Conservation (phyloP, 1,140 invertebrate genomes). For the Doryteuthis pealeii region DNA sequence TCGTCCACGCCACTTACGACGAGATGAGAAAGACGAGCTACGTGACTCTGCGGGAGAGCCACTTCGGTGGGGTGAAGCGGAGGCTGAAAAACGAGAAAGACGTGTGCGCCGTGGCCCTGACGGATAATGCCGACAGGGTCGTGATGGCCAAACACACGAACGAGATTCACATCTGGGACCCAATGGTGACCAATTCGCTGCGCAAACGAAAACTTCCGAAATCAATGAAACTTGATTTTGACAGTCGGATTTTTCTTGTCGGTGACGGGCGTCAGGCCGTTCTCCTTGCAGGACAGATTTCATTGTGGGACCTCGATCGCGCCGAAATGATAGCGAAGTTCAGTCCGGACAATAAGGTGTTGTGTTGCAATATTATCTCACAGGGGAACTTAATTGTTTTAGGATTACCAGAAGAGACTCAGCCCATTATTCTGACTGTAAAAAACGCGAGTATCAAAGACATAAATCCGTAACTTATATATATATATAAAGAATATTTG, state of each 20-base stretch:
- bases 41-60: conserved; percentile 56
- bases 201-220: conserved; percentile 42
- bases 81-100: conserved; percentile 53
- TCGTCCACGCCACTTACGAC: conserved; percentile 58
- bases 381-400: conserved; percentile 74
- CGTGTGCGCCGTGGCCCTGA: conserved; percentile 51
- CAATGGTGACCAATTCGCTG: conserved; percentile 33
- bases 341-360: conserved; percentile 73
- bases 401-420: conserved; percentile 59
- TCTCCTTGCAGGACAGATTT: conserved; percentile 55
- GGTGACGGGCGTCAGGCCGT: conserved; percentile 47
- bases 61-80: conserved; percentile 45
- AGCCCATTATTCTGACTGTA: conserved; percentile 9
- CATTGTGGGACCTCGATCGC: conserved; percentile 54
- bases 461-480: too few species aligned
- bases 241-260: conserved; percentile 49
- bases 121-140: conserved; percentile 47
- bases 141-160: conserved; percentile 52
- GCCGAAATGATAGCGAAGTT: conserved; percentile 77
- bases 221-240: conserved; percentile 40
- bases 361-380: conserved; percentile 74
- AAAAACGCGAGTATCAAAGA: too few species aligned
- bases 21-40: conserved; percentile 55
- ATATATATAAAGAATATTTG: too few species aligned
- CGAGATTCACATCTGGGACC: conserved; percentile 56